Percentiles rank a stretch among this genome's conserved stretches.
phyloP scores from a whole-genome alignment of 2,113 vertebrate species.

The Odocoileus virginianus region DNA sequence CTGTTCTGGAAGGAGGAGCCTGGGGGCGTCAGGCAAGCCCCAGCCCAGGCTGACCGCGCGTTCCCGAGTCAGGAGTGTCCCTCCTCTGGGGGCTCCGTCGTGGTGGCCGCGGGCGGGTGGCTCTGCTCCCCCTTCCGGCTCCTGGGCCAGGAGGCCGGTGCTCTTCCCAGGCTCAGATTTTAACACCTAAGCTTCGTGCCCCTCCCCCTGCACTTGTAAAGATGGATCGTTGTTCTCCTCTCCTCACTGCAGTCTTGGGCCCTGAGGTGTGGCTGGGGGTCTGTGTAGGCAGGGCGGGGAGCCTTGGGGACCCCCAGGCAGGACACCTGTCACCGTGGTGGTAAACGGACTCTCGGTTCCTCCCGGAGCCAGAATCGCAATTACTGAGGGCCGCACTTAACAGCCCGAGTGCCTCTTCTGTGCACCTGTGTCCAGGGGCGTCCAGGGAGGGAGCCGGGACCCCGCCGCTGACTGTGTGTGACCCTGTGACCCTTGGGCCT shows the following conservation, averaged over 20 bases:
- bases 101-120: accelerated
- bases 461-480: not conserved
- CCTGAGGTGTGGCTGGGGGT: not conserved
- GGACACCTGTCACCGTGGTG: accelerated
- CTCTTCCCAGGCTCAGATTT: not conserved
- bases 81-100: not conserved
- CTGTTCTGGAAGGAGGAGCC: not conserved
- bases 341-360: not conserved
- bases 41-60: not conserved
- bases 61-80: too few relatives aligned
- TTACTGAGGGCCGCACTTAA: accelerated
- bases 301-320: not conserved
- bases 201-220: not conserved
- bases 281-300: not conserved
- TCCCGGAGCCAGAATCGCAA: too few relatives aligned
- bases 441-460: not conserved
- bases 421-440: not conserved
- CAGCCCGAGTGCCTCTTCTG: not conserved
- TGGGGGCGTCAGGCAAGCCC: not conserved
- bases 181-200: accelerated
- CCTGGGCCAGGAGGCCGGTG: not conserved
- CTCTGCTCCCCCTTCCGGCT: accelerated
- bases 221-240: not conserved
- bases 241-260: not conserved
- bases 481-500: not conserved